These are phyloP conservation scores for Ectemnius continuus DNA, from an alignment of 2,888 invertebrate species.

Conservation along the genomic window DNA sequence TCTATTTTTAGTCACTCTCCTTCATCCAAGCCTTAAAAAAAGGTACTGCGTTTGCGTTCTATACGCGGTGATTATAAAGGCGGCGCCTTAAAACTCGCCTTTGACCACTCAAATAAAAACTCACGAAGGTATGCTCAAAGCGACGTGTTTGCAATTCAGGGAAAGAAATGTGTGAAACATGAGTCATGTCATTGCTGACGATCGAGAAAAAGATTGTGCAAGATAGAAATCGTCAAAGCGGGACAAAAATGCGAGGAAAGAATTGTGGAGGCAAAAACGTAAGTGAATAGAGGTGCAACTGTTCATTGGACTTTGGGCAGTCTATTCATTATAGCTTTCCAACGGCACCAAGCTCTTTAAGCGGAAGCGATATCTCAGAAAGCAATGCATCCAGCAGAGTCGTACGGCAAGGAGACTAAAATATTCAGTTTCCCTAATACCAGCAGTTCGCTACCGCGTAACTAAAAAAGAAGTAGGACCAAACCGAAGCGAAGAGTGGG, in stretches of 20 bases:
- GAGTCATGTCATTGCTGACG: conserved; percentile 19
- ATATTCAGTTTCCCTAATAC: conserved; percentile 55
- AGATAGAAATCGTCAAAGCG: conserved; percentile 15
- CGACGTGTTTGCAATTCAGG: neutral
- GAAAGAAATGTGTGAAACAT: neutral
- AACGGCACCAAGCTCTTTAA: neutral
- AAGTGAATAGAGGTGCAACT: conserved; percentile 40
- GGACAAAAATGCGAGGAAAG: neutral
- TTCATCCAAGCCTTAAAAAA: no score
- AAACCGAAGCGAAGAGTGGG: neutral
- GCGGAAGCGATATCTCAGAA: neutral
- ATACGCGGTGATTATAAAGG: conserved; percentile 22
- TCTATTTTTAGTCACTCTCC: no score
- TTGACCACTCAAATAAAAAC: conserved; percentile 8
- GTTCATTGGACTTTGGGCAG: neutral
- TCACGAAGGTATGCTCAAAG: neutral
- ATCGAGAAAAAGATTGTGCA: conserved; percentile 10
- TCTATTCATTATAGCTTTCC: neutral
- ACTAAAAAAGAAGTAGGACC: conserved; percentile 25
- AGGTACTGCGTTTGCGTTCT: conserved; percentile 1
- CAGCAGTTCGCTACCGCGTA: conserved; percentile 40
- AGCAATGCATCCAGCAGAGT: neutral
- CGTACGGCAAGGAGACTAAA: conserved; percentile 43
- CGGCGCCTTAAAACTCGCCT: conserved; percentile 17
- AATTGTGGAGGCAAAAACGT: conserved; percentile 17